phyloP scores from a whole-genome alignment of 2,113 vertebrate species.

The Anthoscopus minutus region DNA sequence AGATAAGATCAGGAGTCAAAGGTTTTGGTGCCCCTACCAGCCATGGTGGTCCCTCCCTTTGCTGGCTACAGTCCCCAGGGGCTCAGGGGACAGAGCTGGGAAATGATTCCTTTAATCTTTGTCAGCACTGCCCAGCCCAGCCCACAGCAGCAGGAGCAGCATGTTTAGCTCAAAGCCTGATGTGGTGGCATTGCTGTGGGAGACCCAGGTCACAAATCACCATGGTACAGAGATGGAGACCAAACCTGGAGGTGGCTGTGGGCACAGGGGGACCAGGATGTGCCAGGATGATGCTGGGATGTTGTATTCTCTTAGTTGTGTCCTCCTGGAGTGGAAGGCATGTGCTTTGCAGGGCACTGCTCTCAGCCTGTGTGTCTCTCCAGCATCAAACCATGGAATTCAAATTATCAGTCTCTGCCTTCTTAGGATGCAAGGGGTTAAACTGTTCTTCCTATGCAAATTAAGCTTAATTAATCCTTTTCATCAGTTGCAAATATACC shows the following conservation, averaged over 20 bases:
- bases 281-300: background rate
- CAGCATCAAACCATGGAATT: background rate
- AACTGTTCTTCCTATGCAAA: conserved; percentile 70
- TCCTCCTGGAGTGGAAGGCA: background rate
- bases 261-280: accelerated
- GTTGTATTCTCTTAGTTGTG: background rate
- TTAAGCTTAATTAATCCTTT: conserved; percentile 78
- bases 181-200: accelerated
- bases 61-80: background rate
- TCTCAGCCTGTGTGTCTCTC: background rate
- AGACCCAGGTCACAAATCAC: background rate
- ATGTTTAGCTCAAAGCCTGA: background rate
- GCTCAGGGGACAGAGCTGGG: background rate
- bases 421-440: conserved; percentile 64
- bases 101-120: background rate
- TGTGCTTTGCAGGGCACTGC: background rate
- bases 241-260: background rate
- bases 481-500: conserved; percentile 79
- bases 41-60: background rate
- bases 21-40: background rate
- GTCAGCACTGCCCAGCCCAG: background rate
- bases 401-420: background rate
- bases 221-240: background rate
- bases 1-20: background rate
- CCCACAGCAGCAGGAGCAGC: background rate